A percentile compares a stretch with the other conserved stretches of the same genome.
Evolutionary conservation across 2,888 invertebrate genomes (phyloP).

Genomic region (Scaptomyza polygonia): DNA sequence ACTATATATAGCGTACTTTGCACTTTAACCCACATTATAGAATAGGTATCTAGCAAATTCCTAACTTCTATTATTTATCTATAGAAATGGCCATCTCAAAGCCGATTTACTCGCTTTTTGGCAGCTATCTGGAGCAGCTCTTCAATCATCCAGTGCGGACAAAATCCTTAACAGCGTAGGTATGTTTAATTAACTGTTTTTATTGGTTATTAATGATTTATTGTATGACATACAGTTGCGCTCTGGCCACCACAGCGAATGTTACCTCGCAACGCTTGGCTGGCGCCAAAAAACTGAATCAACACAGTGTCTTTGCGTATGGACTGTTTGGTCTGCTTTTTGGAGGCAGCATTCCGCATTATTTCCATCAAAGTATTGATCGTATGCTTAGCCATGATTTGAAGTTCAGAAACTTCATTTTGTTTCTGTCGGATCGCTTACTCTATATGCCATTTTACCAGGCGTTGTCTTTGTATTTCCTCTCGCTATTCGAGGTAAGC

Average conservation of each 20-base stretch:
- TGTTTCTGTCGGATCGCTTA: constrained; percentile 89
- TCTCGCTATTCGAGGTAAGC: constrained; percentile 89
- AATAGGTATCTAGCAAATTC: constrained; percentile 16
- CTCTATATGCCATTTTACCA: constrained; percentile 90
- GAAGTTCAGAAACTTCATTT: constrained; percentile 86
- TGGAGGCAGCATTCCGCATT: constrained; percentile 92
- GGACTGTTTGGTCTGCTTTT: constrained; percentile 91
- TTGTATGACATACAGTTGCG: constrained; percentile 86
- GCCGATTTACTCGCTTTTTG: constrained; percentile 88
- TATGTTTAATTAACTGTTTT: not conserved
- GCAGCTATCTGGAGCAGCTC: constrained; percentile 90
- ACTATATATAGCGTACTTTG: constrained; percentile 66
- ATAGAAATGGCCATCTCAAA: constrained; percentile 85
- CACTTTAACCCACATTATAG: constrained; percentile 61
- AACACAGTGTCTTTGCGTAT: constrained; percentile 89
- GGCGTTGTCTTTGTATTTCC: constrained; percentile 89
- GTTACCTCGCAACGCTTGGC: constrained; percentile 89
- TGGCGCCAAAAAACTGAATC: constrained; percentile 87
- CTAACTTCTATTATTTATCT: constrained; percentile 8
- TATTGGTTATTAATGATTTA: not conserved
- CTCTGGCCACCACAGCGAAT: constrained; percentile 90
- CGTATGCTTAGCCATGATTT: constrained; percentile 86
- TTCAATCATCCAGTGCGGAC: constrained; percentile 91
- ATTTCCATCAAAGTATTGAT: constrained; percentile 89
- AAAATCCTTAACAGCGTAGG: constrained; percentile 91